These are phyloP conservation scores for Andinoacara biseriatus DNA, from an alignment of 2,113 vertebrate genomes.

Conservation along the genomic window DNA sequence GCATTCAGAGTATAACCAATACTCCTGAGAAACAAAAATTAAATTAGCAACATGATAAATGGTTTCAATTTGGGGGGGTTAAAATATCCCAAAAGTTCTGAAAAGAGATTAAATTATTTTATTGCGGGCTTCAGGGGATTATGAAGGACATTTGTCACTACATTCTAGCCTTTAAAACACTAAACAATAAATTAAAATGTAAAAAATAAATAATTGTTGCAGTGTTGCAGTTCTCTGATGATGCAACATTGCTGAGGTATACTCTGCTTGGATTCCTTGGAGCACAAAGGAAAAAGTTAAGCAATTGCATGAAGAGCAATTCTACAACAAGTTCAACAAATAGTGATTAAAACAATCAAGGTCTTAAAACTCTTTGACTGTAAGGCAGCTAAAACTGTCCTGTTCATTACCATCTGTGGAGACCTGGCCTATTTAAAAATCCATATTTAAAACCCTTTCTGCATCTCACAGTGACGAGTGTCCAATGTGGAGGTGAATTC, in stretches of 20 bases:
- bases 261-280: not conserved
- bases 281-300: not conserved
- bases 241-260: not conserved
- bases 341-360: not conserved
- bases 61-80: not conserved
- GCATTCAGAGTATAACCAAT: not conserved
- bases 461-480: conserved; percentile 10
- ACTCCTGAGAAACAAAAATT: not conserved
- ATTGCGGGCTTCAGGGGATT: not conserved
- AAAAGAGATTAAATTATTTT: not conserved
- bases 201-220: not conserved
- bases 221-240: not conserved
- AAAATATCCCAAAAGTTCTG: not conserved
- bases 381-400: not conserved
- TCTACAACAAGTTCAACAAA: not conserved
- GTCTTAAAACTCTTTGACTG: not conserved
- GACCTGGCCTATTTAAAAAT: conserved; percentile 3
- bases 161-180: not conserved
- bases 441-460: conserved; percentile 10
- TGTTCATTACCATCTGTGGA: conserved; percentile 10
- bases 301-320: not conserved
- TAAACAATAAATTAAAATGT: not conserved
- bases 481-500: conserved; percentile 1
- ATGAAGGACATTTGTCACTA: not conserved
- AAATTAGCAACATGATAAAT: not conserved